Base-by-base conservation (phyloP, 1,140 invertebrate genomes). In the Anthonomus grandis region DNA sequence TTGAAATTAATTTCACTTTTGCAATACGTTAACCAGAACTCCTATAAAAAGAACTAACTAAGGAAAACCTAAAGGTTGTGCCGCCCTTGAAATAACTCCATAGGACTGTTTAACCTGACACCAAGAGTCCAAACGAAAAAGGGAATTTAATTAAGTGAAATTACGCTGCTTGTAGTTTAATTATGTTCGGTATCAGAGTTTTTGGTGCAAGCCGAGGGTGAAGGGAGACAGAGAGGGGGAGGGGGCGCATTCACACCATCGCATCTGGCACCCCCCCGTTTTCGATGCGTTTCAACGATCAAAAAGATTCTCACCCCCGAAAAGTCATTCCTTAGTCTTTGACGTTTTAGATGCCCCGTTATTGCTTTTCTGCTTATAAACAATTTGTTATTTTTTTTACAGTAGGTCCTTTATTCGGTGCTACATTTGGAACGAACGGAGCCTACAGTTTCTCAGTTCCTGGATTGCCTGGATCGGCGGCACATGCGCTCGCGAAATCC, bases 141-240 rank as follows among this genome's bases (percentile, higher is more conserved):
- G 74, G 72, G 74, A 76, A 76, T 76, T 76, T 76, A 76, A 76
- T 76, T 76, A 76, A 76, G 75, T 76, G 70, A 76, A 76, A 76
- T 76, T 76, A 76, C 75, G 70, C 69, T 73, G 75, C 75, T 76
- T 76, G 75, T 76, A 71, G 69, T 76, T 76, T 76, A 76, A 76
- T 76, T 76, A 76, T 76, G 72, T 75, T 74, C n/a, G 75, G 71
- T 75, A 75, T 75, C 72, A 71, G 73, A 73, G 62, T 73, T 73
- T 73, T 73, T 73, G 70, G 69, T 67, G 65, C 64, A 34, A 51
- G 56, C 49, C 50, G 38, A 21, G 25, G 47, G 60, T n/a, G n/a
- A n/a, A n/a, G n/a, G n/a, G n/a, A n/a, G n/a, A n/a, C n/a, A n/a
- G n/a, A n/a, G n/a, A n/a, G 60, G 45, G 51, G 63, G 57, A 54